phyloP scores from a whole-genome alignment of 2,888 invertebrate genomes.

The Drosophila buzzatii region DNA sequence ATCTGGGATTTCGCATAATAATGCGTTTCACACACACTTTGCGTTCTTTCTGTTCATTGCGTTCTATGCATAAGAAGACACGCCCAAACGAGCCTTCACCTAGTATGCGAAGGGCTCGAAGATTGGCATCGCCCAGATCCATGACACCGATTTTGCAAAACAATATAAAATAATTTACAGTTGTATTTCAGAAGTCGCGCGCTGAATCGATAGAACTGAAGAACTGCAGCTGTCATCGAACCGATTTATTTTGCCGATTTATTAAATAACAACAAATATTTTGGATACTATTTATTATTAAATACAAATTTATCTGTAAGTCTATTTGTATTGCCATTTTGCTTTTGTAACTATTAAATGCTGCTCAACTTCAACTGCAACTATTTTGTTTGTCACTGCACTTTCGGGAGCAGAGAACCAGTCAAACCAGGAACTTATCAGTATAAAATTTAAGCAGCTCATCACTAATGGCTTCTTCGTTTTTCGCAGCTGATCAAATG shows the following conservation, averaged over 20 bases:
- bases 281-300: too few relatives aligned
- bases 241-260: not conserved
- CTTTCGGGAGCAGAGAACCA: not conserved
- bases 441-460: not conserved
- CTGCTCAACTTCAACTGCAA: too few relatives aligned
- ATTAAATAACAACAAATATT: not conserved
- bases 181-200: slow-evolving; percentile 40
- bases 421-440: slow-evolving; percentile 6
- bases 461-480: not conserved
- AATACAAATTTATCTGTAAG: not conserved
- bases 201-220: slow-evolving; percentile 23
- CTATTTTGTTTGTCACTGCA: not conserved
- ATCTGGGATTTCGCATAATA: slow-evolving; percentile 71
- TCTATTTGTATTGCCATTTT: not conserved
- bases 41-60: slow-evolving; percentile 36
- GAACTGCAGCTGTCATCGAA: not conserved
- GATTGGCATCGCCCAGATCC: slow-evolving; percentile 75
- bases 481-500: slow-evolving; percentile 12
- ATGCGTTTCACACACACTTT: slow-evolving; percentile 83
- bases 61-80: slow-evolving; percentile 75
- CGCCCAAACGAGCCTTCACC: slow-evolving; percentile 82
- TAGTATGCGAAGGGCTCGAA: slow-evolving; percentile 71
- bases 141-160: slow-evolving; percentile 45
- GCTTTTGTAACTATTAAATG: not conserved
- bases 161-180: slow-evolving; percentile 19